phyloP scores from a whole-genome alignment of 2,797 vertebrate species.

The Melanotaenia boesemani region DNA sequence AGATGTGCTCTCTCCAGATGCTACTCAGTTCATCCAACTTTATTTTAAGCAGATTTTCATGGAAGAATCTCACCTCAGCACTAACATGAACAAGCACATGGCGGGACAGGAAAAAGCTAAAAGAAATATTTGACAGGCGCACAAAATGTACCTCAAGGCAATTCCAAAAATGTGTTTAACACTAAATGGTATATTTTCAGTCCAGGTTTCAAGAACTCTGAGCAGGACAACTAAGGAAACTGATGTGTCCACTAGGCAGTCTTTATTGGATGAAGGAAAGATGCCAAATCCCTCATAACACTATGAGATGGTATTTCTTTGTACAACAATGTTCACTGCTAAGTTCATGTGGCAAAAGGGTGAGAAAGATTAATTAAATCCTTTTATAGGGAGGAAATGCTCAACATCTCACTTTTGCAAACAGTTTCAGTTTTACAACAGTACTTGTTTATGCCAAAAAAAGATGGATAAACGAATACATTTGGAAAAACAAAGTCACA shows the following conservation, averaged over 20 bases:
- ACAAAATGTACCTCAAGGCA: conserved; percentile 51
- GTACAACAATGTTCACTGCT: conserved; percentile 41
- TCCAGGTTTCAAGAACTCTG: conserved; percentile 47
- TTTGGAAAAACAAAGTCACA: conserved; percentile 27
- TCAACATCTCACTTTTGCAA: conserved; percentile 62
- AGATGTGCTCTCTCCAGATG: conserved; percentile 71
- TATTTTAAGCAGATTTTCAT: conserved; percentile 67
- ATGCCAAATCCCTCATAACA: conserved; percentile 59
- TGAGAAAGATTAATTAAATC: conserved; percentile 30
- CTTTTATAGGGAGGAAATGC: conserved; percentile 50
- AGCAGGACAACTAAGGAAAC: conserved; percentile 51
- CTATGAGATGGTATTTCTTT: conserved; percentile 63
- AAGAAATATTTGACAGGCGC: conserved; percentile 59
- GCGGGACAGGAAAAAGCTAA: conserved; percentile 36
- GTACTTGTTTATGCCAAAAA: conserved; percentile 23
- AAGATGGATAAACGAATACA: conserved; percentile 36
- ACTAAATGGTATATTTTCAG: conserved; percentile 56
- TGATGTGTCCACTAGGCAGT: conserved; percentile 54
- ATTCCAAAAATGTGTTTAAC: conserved; percentile 59
- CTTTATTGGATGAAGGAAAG: conserved; percentile 61
- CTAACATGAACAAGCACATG: conserved; percentile 59
- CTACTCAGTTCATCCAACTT: conserved; percentile 54
- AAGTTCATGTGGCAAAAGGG: conserved; percentile 30
- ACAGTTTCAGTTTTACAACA: conserved; percentile 34
- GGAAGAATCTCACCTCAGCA: conserved; percentile 63